Percentiles rank a stretch among this genome's conserved stretches.
Evolutionary conservation across 2,797 vertebrate species (phyloP).

Genomic region (Pangasius sanitwongsei): DNA sequence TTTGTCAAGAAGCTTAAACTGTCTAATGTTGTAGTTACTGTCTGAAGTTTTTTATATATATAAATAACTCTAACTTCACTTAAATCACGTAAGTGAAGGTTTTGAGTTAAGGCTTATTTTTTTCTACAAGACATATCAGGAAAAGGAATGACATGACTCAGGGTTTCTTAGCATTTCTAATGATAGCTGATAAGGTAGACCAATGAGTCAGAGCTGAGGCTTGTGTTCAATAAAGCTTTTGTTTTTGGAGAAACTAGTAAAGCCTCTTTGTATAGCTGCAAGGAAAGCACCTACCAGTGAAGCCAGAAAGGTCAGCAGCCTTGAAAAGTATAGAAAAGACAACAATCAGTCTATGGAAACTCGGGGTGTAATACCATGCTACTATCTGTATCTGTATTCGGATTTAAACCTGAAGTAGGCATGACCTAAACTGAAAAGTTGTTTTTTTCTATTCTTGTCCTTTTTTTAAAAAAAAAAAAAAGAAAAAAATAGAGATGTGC

Average conservation of each 20-base stretch:
- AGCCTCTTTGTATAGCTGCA: slow-evolving; percentile 39
- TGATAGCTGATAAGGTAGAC: slow-evolving; percentile 54
- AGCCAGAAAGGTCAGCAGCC: slow-evolving; percentile 46
- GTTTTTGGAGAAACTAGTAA: slow-evolving; percentile 42
- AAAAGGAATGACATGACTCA: slow-evolving; percentile 30
- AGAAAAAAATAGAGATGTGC: not conserved
- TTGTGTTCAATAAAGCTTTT: slow-evolving; percentile 56
- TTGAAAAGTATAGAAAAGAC: slow-evolving; percentile 37
- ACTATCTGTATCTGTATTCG: slow-evolving; percentile 3
- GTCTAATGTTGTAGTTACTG: not conserved
- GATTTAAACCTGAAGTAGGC: not conserved
- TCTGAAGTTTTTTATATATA: not conserved
- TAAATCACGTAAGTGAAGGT: not conserved
- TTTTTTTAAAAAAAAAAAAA: not conserved
- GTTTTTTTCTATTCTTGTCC: not conserved
- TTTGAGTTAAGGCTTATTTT: not conserved
- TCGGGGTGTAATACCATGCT: not conserved
- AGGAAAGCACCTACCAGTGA: slow-evolving; percentile 53
- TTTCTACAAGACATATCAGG: not conserved
- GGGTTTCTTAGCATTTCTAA: slow-evolving; percentile 41
- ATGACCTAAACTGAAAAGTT: not conserved
- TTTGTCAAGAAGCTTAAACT: not conserved
- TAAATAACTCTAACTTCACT: not conserved
- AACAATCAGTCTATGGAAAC: slow-evolving; percentile 2
- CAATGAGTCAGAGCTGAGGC: slow-evolving; percentile 37